A percentile compares a stretch with the other conserved stretches of the same genome.
These are phyloP conservation scores for Leptatherina wallacei DNA, from an alignment of 2,797 vertebrate species.

Conservation along the genomic window DNA sequence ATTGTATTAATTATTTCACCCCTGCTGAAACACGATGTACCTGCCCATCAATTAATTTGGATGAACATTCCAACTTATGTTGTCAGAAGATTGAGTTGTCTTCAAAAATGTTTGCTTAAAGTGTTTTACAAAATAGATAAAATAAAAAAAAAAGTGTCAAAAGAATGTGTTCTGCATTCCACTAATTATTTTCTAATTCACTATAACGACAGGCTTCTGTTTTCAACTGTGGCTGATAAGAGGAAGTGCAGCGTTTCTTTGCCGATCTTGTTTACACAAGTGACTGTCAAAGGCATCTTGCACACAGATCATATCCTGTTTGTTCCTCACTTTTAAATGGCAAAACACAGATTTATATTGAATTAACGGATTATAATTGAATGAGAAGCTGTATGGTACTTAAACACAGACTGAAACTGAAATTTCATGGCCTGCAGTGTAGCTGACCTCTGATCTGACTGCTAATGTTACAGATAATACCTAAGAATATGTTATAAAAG, in stretches of 20 bases:
- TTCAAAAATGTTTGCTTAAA: conserved; percentile 44
- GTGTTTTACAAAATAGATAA: conserved; percentile 61
- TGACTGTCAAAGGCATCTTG: background rate
- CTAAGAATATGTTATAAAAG: too few relatives aligned
- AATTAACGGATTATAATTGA: too few relatives aligned
- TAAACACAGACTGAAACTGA: too few relatives aligned
- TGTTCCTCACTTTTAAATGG: background rate
- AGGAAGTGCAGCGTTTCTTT: conserved; percentile 6
- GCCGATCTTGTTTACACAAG: background rate
- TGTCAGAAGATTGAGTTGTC: conserved; percentile 52
- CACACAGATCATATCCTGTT: background rate
- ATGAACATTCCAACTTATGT: conserved; percentile 69
- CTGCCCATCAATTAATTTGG: conserved; percentile 27
- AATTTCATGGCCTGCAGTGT: too few relatives aligned
- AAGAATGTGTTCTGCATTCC: conserved; percentile 22
- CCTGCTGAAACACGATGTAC: conserved; percentile 29
- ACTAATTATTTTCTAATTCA: conserved; percentile 25
- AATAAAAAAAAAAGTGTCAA: conserved; percentile 62
- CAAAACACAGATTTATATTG: background rate
- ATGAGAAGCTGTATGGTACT: too few relatives aligned
- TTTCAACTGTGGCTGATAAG: conserved; percentile 7
- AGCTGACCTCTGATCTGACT: too few relatives aligned
- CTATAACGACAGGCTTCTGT: background rate
- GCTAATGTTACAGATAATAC: too few relatives aligned
- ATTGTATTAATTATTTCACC: conserved; percentile 33